Percentiles rank a stretch among this genome's conserved stretches.
These are phyloP conservation scores for Trachemys scripta DNA, from an alignment of 2,113 vertebrate species.

Conservation along the genomic window DNA sequence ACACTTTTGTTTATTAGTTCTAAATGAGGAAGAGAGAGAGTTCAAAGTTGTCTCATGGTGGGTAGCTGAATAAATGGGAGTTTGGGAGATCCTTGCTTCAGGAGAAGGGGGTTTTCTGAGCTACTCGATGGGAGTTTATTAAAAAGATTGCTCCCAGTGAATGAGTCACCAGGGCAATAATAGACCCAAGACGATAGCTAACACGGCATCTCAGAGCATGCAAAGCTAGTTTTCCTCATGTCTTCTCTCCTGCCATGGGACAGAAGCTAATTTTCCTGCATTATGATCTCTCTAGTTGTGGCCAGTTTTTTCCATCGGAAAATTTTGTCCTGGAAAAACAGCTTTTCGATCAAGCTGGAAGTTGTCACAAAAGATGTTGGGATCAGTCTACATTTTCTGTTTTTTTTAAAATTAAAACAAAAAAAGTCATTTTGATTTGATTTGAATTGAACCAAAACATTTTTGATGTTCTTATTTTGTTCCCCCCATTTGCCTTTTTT, in stretches of 20 bases:
- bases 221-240: background rate
- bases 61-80: background rate
- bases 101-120: background rate
- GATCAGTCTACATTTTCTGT: background rate
- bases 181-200: background rate
- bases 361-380: background rate
- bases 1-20: fast-evolving
- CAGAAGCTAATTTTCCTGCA: background rate
- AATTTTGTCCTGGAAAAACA: background rate
- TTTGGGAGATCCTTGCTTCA: background rate
- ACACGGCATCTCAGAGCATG: background rate
- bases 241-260: background rate
- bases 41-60: background rate
- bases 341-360: background rate
- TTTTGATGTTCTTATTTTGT: fast-evolving
- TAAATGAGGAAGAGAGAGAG: background rate
- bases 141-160: background rate
- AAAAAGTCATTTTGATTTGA: background rate
- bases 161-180: slow-evolving; percentile 18
- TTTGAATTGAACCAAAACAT: background rate
- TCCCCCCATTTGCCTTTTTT: background rate
- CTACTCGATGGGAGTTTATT: background rate
- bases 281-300: background rate
- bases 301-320: background rate
- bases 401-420: background rate